These are phyloP conservation scores for Oscheius sp. DNA, from an alignment of 2,888 invertebrate species.

Conservation along the genomic window DNA sequence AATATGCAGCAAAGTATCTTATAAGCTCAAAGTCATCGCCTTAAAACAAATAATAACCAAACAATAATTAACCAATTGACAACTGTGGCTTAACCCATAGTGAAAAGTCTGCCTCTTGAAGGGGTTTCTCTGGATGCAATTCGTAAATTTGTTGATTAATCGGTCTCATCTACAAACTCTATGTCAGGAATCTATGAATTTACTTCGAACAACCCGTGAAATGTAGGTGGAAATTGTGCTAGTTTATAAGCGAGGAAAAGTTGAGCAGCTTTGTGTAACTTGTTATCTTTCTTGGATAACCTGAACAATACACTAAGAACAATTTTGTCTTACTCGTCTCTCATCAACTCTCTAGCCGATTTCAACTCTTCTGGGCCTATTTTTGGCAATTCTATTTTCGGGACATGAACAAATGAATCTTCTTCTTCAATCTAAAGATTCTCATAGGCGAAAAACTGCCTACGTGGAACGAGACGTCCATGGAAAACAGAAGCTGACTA, in stretches of 20 bases:
- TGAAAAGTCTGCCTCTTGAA: slow-evolving; percentile 24
- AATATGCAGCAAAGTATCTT: slow-evolving; percentile 71
- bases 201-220: slow-evolving; percentile 32
- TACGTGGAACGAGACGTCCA: slow-evolving; percentile 35
- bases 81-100: slow-evolving; percentile 36
- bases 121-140: background rate
- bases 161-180: slow-evolving; percentile 16
- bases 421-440: slow-evolving; percentile 33
- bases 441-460: background rate
- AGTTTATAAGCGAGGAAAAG: slow-evolving; percentile 28
- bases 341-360: slow-evolving; percentile 23
- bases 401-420: slow-evolving; percentile 45
- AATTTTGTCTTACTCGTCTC: background rate
- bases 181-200: background rate
- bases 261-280: slow-evolving; percentile 7
- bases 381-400: slow-evolving; percentile 70
- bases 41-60: slow-evolving; percentile 35
- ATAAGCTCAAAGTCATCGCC: slow-evolving; percentile 68
- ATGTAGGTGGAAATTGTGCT: slow-evolving; percentile 28
- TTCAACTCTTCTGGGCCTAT: slow-evolving; percentile 63
- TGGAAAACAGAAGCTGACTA: slow-evolving; percentile 69
- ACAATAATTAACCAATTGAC: slow-evolving; percentile 1
- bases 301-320: slow-evolving; percentile 27
- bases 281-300: slow-evolving; percentile 19
- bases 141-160: slow-evolving; percentile 24